These are phyloP conservation scores for Lamprotornis superbus DNA, from an alignment of 2,113 vertebrate species.

Conservation along the genomic window DNA sequence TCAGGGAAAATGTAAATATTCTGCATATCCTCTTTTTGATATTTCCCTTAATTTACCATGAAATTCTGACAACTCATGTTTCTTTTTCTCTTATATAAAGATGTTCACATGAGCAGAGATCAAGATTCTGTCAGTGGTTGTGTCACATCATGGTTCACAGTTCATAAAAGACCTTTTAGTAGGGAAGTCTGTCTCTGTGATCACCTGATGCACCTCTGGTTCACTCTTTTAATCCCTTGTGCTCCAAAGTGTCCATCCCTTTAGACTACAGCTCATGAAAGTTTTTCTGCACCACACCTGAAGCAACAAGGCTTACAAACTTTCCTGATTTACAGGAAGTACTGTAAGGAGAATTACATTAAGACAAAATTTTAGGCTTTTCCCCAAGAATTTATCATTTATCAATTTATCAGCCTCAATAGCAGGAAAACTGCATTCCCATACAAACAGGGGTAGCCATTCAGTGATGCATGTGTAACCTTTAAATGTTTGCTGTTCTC, in stretches of 20 bases:
- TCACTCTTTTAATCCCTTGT: background rate
- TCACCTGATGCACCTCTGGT: background rate
- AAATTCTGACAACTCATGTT: background rate
- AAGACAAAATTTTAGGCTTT: background rate
- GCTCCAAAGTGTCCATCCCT: background rate
- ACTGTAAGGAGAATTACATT: background rate
- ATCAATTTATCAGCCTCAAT: background rate
- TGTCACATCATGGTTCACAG: background rate
- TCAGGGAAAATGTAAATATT: background rate
- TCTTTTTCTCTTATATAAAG: background rate
- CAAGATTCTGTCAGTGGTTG: background rate
- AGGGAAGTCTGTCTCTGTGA: accelerated
- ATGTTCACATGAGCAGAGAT: background rate
- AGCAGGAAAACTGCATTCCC: background rate
- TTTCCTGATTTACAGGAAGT: background rate
- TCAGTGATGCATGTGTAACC: background rate
- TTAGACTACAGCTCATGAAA: background rate
- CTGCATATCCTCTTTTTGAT: background rate
- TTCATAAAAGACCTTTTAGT: background rate
- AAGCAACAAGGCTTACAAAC: background rate
- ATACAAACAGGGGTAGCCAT: background rate
- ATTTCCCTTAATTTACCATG: background rate
- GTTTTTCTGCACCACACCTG: background rate
- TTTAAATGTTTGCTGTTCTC: background rate
- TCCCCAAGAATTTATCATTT: background rate